Evolutionary conservation across 2,113 vertebrate genomes (phyloP).

Genomic region (Alosa alosa): DNA sequence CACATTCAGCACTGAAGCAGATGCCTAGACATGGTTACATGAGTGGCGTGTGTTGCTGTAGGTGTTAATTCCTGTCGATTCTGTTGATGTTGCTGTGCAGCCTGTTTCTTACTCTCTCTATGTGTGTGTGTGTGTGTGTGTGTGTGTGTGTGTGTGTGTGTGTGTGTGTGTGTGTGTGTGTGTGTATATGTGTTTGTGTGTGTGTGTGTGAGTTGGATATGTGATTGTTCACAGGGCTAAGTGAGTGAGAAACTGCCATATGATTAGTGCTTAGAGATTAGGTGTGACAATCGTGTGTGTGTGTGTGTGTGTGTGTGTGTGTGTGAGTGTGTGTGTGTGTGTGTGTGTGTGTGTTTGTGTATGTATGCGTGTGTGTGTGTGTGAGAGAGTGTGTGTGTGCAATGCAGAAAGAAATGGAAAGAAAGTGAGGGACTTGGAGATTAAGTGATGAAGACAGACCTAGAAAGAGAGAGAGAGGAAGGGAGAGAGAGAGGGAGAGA

Average conservation of each 20-base stretch:
- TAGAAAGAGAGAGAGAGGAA: background rate
- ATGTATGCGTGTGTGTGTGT: background rate
- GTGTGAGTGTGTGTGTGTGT: background rate
- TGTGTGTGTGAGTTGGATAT: background rate
- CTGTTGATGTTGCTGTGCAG: background rate
- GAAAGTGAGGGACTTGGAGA: background rate
- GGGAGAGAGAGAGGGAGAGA: no score
- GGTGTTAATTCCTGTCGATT: background rate
- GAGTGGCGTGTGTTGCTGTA: background rate
- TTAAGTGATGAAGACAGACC: background rate
- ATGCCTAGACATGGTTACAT: background rate
- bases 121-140: background rate
- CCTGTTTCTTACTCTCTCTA: background rate
- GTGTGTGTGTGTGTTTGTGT: background rate
- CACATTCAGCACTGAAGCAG: background rate
- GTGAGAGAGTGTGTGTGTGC: background rate
- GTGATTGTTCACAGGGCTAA: background rate
- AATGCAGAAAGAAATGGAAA: background rate
- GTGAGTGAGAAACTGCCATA: constrained; percentile 29
- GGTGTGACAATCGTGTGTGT: background rate
- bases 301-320: constrained; percentile 16
- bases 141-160: constrained; percentile 1
- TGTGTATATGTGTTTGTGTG: background rate
- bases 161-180: background rate
- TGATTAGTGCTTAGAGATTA: constrained; percentile 21